These are phyloP conservation scores for Drosophila diplacantha DNA, from an alignment of 2,888 invertebrate species.

Conservation along the genomic window DNA sequence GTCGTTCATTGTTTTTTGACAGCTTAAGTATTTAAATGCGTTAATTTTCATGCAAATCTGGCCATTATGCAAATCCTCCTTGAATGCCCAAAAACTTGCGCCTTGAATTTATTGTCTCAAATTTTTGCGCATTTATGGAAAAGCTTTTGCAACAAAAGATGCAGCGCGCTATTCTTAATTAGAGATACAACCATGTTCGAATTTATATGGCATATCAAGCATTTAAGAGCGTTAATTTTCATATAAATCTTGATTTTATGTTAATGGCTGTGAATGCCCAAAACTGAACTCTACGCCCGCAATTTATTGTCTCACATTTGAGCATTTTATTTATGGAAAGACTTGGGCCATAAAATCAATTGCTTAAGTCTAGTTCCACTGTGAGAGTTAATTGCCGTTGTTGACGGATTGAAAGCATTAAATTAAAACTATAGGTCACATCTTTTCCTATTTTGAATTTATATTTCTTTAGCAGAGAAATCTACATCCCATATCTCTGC, in stretches of 20 bases:
- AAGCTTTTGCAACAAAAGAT: conserved; percentile 10
- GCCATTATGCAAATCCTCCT: conserved; percentile 42
- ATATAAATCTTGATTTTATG: conserved; percentile 47
- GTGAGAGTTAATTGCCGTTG: background rate
- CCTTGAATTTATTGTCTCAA: conserved; percentile 44
- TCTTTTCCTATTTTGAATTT: conserved; percentile 1
- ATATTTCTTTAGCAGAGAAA: background rate
- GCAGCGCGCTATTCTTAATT: conserved; percentile 48
- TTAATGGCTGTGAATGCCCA: conserved; percentile 20
- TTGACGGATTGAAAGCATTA: conserved; percentile 1
- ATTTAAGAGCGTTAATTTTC: conserved; percentile 47
- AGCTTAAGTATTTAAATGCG: conserved; percentile 49
- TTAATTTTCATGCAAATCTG: conserved; percentile 51
- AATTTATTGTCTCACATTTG: conserved; percentile 46
- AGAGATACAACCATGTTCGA: conserved; percentile 29
- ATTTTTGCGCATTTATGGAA: conserved; percentile 40
- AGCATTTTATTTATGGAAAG: conserved; percentile 34
- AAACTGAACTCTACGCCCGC: conserved; percentile 4
- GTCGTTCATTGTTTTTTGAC: conserved; percentile 30
- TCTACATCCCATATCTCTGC: background rate
- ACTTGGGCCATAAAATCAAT: conserved; percentile 3
- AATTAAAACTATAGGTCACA: conserved; percentile 1
- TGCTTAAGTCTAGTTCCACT: conserved; percentile 1
- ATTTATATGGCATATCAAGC: conserved; percentile 41
- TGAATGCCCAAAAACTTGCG: conserved; percentile 9